phyloP scores from a whole-genome alignment of 1,140 invertebrate genomes.

The Phenacoccus solenopsis region DNA sequence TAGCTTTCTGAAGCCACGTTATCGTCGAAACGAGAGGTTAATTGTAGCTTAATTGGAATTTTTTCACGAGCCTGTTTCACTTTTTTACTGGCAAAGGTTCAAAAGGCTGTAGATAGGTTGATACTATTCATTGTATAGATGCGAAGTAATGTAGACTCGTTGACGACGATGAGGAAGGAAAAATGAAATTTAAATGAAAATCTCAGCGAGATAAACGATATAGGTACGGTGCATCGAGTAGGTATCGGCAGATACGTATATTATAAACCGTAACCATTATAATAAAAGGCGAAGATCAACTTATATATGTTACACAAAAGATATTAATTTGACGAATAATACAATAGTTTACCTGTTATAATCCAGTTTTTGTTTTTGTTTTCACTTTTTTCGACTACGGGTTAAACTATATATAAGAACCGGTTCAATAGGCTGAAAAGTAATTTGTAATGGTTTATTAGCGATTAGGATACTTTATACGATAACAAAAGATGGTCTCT shows the following conservation, averaged over 20 bases:
- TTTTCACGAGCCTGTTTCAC: too few species aligned
- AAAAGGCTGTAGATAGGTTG: too few species aligned
- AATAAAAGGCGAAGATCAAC: background rate
- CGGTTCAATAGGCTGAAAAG: slow-evolving; percentile 17
- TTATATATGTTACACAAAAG: slow-evolving; percentile 5
- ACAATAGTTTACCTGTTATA: slow-evolving; percentile 18
- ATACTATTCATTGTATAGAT: too few species aligned
- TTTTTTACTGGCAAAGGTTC: too few species aligned
- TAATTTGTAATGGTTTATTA: slow-evolving; percentile 18
- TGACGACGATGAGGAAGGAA: too few species aligned
- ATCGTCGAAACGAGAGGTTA: too few species aligned
- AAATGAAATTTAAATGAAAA: too few species aligned
- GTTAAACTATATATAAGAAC: slow-evolving; percentile 12
- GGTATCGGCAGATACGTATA: background rate
- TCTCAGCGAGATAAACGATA: too few species aligned
- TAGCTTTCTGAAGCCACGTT: too few species aligned
- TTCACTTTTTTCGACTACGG: slow-evolving; percentile 13
- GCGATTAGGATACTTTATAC: slow-evolving; percentile 16
- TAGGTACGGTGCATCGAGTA: background rate
- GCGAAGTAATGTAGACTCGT: too few species aligned
- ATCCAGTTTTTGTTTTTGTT: slow-evolving; percentile 15
- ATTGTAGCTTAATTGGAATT: background rate
- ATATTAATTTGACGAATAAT: slow-evolving; percentile 18
- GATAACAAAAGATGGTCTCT: slow-evolving; percentile 6
- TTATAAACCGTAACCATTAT: background rate